Evolutionary conservation across 2,113 vertebrate genomes (phyloP).

Genomic region (Chaenogobius annularis): DNA sequence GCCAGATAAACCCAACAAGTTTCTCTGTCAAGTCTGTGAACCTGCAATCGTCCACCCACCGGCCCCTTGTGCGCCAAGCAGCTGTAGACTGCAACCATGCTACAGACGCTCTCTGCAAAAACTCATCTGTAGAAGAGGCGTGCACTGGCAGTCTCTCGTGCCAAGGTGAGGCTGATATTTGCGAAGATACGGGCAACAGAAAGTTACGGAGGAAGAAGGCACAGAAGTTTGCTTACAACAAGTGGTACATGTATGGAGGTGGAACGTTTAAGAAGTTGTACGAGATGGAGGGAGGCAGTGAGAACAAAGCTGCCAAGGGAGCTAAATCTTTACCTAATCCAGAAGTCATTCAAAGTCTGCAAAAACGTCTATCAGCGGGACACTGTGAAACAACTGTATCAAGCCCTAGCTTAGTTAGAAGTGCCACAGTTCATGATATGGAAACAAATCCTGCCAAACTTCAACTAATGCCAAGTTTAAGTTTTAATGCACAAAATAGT

Average conservation of each 20-base stretch:
- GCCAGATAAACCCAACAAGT: conserved; percentile 64
- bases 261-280: conserved; percentile 92
- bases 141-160: conserved; percentile 55
- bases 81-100: conserved; percentile 86
- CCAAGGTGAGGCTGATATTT: conserved; percentile 60
- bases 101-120: conserved; percentile 56
- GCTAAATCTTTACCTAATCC: conserved; percentile 45
- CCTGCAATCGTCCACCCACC: conserved; percentile 80
- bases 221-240: conserved; percentile 90
- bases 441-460: conserved; percentile 29
- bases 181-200: conserved; percentile 67
- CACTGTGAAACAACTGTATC: conserved; percentile 38
- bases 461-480: conserved; percentile 17
- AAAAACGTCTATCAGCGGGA: conserved; percentile 22
- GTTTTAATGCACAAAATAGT: conserved; percentile 27
- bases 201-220: conserved; percentile 79
- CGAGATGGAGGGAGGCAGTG: conserved; percentile 73
- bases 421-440: conserved; percentile 20
- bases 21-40: conserved; percentile 68
- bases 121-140: conserved; percentile 62
- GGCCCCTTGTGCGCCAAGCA: conserved; percentile 87
- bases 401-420: conserved; percentile 12
- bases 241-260: conserved; percentile 93
- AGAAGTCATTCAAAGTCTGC: conserved; percentile 53
- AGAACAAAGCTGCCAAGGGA: conserved; percentile 50